phyloP scores from a whole-genome alignment of 2,888 invertebrate species.

The Polia nebulosa region DNA sequence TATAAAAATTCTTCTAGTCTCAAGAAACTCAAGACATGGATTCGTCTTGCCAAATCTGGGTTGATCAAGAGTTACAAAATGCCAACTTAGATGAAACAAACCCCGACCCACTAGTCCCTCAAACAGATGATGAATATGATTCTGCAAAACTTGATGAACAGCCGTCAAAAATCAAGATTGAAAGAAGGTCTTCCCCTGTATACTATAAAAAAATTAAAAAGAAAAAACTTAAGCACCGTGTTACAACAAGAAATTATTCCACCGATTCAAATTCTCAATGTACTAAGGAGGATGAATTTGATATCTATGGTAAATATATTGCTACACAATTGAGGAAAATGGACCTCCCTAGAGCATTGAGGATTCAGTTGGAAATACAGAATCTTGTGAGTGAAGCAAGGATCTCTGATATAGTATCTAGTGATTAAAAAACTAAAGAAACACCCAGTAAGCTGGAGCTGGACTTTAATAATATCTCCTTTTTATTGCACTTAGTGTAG shows the following conservation, averaged over 20 bases:
- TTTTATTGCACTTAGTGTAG: not conserved
- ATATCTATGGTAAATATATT: slow-evolving; percentile 83
- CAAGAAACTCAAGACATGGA: slow-evolving; percentile 78
- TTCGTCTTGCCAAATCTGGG: slow-evolving; percentile 81
- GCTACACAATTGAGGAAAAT: slow-evolving; percentile 80
- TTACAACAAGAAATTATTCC: slow-evolving; percentile 65
- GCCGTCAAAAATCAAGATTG: slow-evolving; percentile 68
- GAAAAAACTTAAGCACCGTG: slow-evolving; percentile 76
- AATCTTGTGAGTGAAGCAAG: slow-evolving; percentile 80
- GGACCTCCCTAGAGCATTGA: slow-evolving; percentile 77
- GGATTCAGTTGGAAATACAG: slow-evolving; percentile 79
- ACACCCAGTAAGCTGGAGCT: not conserved
- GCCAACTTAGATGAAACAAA: slow-evolving; percentile 72
- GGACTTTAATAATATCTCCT: not conserved
- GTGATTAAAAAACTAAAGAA: slow-evolving; percentile 44
- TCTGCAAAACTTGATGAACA: slow-evolving; percentile 66
- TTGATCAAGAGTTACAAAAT: slow-evolving; percentile 73
- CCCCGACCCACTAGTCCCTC: slow-evolving; percentile 78
- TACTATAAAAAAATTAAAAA: slow-evolving; percentile 75
- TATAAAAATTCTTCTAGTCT: slow-evolving; percentile 64
- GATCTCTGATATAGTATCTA: slow-evolving; percentile 70
- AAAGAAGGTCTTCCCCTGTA: slow-evolving; percentile 58
- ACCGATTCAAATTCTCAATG: slow-evolving; percentile 63
- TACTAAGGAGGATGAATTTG: slow-evolving; percentile 81
- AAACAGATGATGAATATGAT: slow-evolving; percentile 78